phyloP scores from a whole-genome alignment of 2,797 vertebrate species.

The Sebastes kiyomatsui region DNA sequence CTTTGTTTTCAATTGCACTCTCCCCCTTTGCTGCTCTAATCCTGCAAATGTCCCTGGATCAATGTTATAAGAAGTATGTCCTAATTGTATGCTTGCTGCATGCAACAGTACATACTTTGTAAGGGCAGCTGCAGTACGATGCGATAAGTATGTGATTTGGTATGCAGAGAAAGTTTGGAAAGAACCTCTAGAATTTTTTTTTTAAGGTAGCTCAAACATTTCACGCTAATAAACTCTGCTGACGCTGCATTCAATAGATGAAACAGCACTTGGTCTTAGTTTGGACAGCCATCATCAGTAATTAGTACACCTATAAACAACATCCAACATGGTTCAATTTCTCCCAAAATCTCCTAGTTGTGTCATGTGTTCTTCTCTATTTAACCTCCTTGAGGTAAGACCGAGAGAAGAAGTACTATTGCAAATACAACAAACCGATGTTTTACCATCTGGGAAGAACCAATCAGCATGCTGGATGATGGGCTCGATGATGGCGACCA shows the following conservation, averaged over 20 bases:
- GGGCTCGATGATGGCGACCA: slow-evolving; percentile 94
- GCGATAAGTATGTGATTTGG: no score
- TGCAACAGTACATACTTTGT: not conserved
- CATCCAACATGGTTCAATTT: not conserved
- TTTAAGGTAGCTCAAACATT: not conserved
- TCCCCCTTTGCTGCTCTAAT: no score
- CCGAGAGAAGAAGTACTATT: not conserved
- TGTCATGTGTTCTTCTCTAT: not conserved
- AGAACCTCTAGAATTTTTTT: not conserved
- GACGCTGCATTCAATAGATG: not conserved
- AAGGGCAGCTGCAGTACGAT: no score
- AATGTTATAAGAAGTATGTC: no score
- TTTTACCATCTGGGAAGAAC: slow-evolving; percentile 96
- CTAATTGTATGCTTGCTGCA: no score
- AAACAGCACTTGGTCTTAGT: not conserved
- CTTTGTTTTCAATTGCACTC: not conserved
- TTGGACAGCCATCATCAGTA: not conserved
- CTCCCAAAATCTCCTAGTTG: not conserved
- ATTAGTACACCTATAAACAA: not conserved
- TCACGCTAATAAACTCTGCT: not conserved
- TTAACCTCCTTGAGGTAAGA: not conserved
- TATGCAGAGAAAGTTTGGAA: no score
- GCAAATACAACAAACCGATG: not conserved
- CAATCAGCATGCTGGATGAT: slow-evolving; percentile 96
- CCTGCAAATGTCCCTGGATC: no score